These are phyloP conservation scores for Pachyseris speciosa DNA, from an alignment of 64 coral and sea anemone species.

Conservation along the genomic window DNA sequence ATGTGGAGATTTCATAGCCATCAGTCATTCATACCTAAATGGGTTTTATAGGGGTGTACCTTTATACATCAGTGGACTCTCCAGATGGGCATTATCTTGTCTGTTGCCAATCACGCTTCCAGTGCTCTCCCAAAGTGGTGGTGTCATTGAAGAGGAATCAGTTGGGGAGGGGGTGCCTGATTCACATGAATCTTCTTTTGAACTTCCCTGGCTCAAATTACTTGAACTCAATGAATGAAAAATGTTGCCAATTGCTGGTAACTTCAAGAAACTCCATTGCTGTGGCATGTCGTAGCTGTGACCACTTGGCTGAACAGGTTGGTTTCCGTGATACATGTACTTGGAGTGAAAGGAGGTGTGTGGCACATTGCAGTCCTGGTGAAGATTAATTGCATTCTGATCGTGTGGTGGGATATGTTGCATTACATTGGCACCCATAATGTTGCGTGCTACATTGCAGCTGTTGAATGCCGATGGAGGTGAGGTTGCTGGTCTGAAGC, in stretches of 20 bases:
- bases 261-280: slow-evolving; percentile 67
- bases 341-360: slow-evolving; percentile 15
- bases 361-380: slow-evolving; percentile 10
- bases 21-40: background rate
- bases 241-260: slow-evolving; percentile 57
- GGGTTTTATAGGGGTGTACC: slow-evolving; percentile 6
- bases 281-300: slow-evolving; percentile 53
- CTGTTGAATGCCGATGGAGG: slow-evolving; percentile 41
- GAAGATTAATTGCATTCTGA: background rate
- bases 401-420: slow-evolving; percentile 23
- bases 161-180: background rate
- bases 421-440: background rate
- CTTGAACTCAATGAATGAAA: slow-evolving; percentile 34
- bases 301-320: background rate
- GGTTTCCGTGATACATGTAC: slow-evolving; percentile 22
- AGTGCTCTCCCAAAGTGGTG: slow-evolving; percentile 40
- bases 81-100: slow-evolving; percentile 4
- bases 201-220: slow-evolving; percentile 22
- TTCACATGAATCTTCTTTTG: slow-evolving; percentile 11
- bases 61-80: slow-evolving; percentile 16
- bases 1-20: background rate
- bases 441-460: background rate
- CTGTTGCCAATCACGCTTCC: slow-evolving; percentile 9
- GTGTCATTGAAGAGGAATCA: slow-evolving; percentile 31
- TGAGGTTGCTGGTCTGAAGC: slow-evolving; percentile 1